phyloP scores from a whole-genome alignment of 2,888 invertebrate species.

The Bunonema sp. region DNA sequence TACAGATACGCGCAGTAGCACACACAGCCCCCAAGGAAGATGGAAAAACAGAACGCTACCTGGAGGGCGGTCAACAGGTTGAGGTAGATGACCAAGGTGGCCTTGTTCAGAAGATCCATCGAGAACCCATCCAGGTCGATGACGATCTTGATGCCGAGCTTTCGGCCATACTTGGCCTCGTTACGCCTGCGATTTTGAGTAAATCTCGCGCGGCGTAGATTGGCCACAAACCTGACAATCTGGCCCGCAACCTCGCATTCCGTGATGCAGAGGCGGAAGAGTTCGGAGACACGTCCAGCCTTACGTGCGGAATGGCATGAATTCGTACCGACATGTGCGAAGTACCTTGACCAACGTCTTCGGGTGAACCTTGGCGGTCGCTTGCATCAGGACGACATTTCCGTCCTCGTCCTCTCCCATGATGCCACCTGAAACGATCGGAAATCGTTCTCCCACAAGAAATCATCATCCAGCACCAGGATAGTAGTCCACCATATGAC shows the following conservation, averaged over 20 bases:
- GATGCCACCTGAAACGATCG: slow-evolving; percentile 14
- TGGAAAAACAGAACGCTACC: too few species aligned
- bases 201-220: too few species aligned
- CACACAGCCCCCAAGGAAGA: too few species aligned
- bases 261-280: slow-evolving; percentile 21
- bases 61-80: slow-evolving; percentile 23
- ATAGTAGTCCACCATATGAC: too few species aligned
- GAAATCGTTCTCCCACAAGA: neutral
- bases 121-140: slow-evolving; percentile 35
- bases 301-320: too few species aligned
- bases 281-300: slow-evolving; percentile 22
- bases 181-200: too few species aligned
- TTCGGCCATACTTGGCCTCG: slow-evolving; percentile 6
- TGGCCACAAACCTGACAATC: slow-evolving; percentile 14
- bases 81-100: slow-evolving; percentile 26
- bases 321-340: too few species aligned
- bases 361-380: slow-evolving; percentile 20
- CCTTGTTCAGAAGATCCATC: slow-evolving; percentile 25
- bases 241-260: slow-evolving; percentile 25
- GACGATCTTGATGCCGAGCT: slow-evolving; percentile 29
- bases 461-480: too few species aligned
- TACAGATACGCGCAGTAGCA: too few species aligned
- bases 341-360: slow-evolving; percentile 21
- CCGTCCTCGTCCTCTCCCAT: slow-evolving; percentile 16
- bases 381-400: slow-evolving; percentile 18